phyloP scores from a whole-genome alignment of 2,113 vertebrate genomes.

The Ciconia stormi region DNA sequence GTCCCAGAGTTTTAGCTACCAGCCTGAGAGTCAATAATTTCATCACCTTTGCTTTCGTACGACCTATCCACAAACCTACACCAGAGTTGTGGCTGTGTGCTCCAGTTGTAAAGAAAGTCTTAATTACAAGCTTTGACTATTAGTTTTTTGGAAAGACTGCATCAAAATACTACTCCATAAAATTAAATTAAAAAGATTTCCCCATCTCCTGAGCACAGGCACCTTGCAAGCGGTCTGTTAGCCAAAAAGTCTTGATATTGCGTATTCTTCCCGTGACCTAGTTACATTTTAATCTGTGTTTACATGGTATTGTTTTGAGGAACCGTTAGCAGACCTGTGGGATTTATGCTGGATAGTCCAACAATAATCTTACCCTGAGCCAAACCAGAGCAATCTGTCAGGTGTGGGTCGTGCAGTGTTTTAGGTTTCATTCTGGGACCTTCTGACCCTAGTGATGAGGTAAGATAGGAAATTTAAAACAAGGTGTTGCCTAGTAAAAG shows the following conservation, averaged over 20 bases:
- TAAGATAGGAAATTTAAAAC: neutral
- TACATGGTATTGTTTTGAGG: neutral
- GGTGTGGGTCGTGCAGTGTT: neutral
- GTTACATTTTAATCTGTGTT: neutral
- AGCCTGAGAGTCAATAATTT: neutral
- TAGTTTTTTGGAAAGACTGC: neutral
- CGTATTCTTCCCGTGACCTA: neutral
- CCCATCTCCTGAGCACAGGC: neutral
- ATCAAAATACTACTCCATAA: neutral
- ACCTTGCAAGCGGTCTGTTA: neutral
- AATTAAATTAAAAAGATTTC: neutral
- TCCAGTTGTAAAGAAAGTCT: neutral
- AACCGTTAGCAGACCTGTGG: neutral
- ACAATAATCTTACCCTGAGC: neutral
- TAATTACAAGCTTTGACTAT: neutral
- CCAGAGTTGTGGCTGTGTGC: neutral
- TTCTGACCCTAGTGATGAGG: neutral
- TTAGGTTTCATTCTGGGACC: neutral
- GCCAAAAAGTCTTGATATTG: neutral
- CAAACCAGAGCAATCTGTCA: neutral
- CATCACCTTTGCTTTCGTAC: neutral
- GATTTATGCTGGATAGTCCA: neutral
- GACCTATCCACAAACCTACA: neutral
- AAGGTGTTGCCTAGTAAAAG: slow-evolving; percentile 1
- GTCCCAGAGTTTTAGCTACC: neutral